Percentiles rank a stretch among this genome's conserved stretches.
Evolutionary conservation across 2,888 invertebrate species (phyloP).

Genomic region (Beris chalybata): DNA sequence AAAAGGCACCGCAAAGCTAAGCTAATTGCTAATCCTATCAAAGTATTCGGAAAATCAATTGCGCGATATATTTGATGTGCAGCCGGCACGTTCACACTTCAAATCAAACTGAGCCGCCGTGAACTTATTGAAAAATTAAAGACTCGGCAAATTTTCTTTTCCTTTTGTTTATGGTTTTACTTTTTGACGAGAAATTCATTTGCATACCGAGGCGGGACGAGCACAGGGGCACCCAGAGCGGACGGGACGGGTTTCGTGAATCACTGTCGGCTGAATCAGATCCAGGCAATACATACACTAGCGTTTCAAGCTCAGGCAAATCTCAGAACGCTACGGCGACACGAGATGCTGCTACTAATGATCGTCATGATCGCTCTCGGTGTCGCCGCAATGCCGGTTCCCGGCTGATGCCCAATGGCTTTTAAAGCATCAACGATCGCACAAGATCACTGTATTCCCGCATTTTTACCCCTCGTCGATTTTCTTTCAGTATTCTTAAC

Average conservation of each 20-base stretch:
- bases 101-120: slow-evolving; percentile 26
- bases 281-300: too few relatives aligned
- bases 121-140: slow-evolving; percentile 28
- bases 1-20: too few relatives aligned
- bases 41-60: slow-evolving; percentile 1
- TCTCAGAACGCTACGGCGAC: slow-evolving; percentile 3
- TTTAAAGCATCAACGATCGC: too few relatives aligned
- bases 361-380: slow-evolving; percentile 16
- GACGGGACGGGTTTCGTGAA: slow-evolving; percentile 17
- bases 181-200: slow-evolving; percentile 28
- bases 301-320: background rate
- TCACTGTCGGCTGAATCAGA: slow-evolving; percentile 25
- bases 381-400: slow-evolving; percentile 17
- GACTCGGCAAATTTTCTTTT: slow-evolving; percentile 29
- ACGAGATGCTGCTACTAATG: background rate
- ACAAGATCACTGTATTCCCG: too few relatives aligned
- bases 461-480: too few relatives aligned
- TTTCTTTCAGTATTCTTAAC: too few relatives aligned
- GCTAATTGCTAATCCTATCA: too few relatives aligned
- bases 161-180: slow-evolving; percentile 29
- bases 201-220: slow-evolving; percentile 19
- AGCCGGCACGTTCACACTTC: slow-evolving; percentile 17
- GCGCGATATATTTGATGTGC: slow-evolving; percentile 15
- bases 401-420: slow-evolving; percentile 12
- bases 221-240: slow-evolving; percentile 2